Conservation (phyloP, 1,140 invertebrate genomes). For the Drosophila prosaltans region DNA sequence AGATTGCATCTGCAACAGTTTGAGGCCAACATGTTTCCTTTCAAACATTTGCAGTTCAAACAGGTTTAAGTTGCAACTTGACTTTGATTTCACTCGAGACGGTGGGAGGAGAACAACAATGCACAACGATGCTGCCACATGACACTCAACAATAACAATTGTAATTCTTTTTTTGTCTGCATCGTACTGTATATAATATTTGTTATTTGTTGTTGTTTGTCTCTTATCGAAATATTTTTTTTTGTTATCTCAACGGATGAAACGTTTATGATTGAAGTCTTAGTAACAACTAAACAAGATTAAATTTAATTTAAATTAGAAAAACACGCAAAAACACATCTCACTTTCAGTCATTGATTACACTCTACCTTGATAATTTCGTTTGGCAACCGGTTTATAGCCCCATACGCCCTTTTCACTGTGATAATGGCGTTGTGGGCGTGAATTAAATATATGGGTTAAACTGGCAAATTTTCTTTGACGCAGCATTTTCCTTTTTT, state of each 20-base stretch:
- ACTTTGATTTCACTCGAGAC: slow-evolving; percentile 6
- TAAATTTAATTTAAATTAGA: slow-evolving; percentile 15
- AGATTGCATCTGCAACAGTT: slow-evolving; percentile 30
- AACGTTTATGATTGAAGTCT: slow-evolving; percentile 54
- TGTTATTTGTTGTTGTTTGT: slow-evolving; percentile 34
- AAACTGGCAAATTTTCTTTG: slow-evolving; percentile 38
- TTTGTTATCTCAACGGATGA: slow-evolving; percentile 62
- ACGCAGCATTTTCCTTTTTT: slow-evolving; percentile 71
- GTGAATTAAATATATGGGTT: slow-evolving; percentile 21
- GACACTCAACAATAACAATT: slow-evolving; percentile 2
- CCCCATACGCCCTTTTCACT: slow-evolving; percentile 86
- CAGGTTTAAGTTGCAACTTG: slow-evolving; percentile 48
- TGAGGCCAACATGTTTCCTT: slow-evolving; percentile 45
- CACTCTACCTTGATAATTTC: slow-evolving; percentile 83
- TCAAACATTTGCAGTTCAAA: slow-evolving; percentile 16
- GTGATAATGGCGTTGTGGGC: slow-evolving; percentile 84
- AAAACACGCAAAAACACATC: slow-evolving; percentile 8
- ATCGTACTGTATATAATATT: slow-evolving; percentile 30
- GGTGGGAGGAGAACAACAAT: background rate
- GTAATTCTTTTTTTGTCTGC: slow-evolving; percentile 13
- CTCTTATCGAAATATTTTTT: slow-evolving; percentile 44
- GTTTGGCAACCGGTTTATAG: slow-evolving; percentile 83
- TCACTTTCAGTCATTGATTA: slow-evolving; percentile 34
- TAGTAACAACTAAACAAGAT: slow-evolving; percentile 28
- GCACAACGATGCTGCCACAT: slow-evolving; percentile 10